These are phyloP conservation scores for Drosophila hydei DNA, from an alignment of 1,140 invertebrate genomes.

Conservation along the genomic window DNA sequence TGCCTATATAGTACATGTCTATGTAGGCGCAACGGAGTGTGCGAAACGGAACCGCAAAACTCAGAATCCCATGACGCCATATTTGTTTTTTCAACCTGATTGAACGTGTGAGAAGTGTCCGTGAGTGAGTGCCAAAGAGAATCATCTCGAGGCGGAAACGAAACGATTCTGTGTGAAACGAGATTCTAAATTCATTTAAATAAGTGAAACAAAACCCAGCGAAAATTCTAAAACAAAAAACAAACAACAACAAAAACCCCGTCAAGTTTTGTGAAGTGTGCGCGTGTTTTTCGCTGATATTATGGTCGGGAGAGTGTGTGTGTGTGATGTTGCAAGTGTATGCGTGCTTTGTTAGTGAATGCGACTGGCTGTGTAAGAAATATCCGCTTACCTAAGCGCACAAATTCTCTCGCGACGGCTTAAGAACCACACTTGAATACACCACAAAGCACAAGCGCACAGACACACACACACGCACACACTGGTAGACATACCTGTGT, in stretches of 20 bases:
- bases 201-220: constrained; percentile 36
- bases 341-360: constrained; percentile 49
- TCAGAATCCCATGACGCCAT: constrained; percentile 67
- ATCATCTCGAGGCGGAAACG: constrained; percentile 30
- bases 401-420: constrained; percentile 69
- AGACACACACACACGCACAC: constrained; percentile 35
- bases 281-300: constrained; percentile 44
- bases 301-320: constrained; percentile 49
- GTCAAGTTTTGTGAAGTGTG: constrained; percentile 14
- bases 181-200: constrained; percentile 33
- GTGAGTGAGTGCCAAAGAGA: constrained; percentile 23
- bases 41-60: constrained; percentile 42
- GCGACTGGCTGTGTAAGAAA: constrained; percentile 59
- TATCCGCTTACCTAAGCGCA: constrained; percentile 77
- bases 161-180: constrained; percentile 27
- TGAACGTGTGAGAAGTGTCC: constrained; percentile 37
- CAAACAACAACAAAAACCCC: constrained; percentile 4
- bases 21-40: constrained; percentile 30
- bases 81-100: constrained; percentile 70
- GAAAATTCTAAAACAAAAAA: constrained; percentile 12
- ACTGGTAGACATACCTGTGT: constrained; percentile 29
- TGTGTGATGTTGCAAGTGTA: constrained; percentile 47
- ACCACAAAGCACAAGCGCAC: constrained; percentile 31
- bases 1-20: neutral
- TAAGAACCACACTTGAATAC: constrained; percentile 58